These are phyloP conservation scores for Zhengitettix transpicula DNA, from an alignment of 2,888 invertebrate genomes.

Conservation along the genomic window DNA sequence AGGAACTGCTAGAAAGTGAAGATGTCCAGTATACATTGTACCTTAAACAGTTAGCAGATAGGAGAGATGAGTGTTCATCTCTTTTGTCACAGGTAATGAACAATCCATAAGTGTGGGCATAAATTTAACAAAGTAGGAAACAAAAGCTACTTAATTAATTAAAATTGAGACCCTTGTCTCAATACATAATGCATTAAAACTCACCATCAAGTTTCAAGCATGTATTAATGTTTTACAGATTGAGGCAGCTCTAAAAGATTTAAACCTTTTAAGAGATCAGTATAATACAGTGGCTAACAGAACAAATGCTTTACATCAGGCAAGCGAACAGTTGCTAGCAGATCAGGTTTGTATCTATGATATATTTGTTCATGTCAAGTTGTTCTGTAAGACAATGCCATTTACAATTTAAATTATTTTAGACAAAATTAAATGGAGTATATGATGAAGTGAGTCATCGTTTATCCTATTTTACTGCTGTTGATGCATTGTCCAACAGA, in stretches of 20 bases:
- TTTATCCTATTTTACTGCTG: slow-evolving; percentile 71
- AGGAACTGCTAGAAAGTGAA: slow-evolving; percentile 49
- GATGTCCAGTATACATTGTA: slow-evolving; percentile 54
- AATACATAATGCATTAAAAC: not conserved
- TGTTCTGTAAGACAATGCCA: not conserved
- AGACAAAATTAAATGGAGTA: slow-evolving; percentile 62
- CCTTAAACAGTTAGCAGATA: slow-evolving; percentile 48
- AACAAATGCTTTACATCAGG: slow-evolving; percentile 78
- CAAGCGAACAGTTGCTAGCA: slow-evolving; percentile 79
- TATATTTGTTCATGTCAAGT: not conserved
- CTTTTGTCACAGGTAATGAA: slow-evolving; percentile 40
- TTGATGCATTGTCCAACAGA: slow-evolving; percentile 63
- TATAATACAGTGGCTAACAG: slow-evolving; percentile 80
- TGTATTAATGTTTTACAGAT: slow-evolving; percentile 30
- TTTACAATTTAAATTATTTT: slow-evolving; percentile 14
- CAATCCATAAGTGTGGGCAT: too few species aligned
- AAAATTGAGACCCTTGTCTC: not conserved
- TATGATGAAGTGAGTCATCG: slow-evolving; percentile 65
- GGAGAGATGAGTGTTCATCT: slow-evolving; percentile 49
- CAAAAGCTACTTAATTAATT: not conserved
- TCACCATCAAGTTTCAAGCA: not conserved
- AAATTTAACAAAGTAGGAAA: too few species aligned
- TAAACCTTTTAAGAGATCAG: slow-evolving; percentile 54
- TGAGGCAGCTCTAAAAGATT: slow-evolving; percentile 48
- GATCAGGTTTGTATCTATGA: slow-evolving; percentile 42